Percentiles rank a stretch among this genome's conserved stretches.
These are phyloP conservation scores for Cacatua alba DNA, from an alignment of 2,113 vertebrate genomes.

Conservation along the genomic window DNA sequence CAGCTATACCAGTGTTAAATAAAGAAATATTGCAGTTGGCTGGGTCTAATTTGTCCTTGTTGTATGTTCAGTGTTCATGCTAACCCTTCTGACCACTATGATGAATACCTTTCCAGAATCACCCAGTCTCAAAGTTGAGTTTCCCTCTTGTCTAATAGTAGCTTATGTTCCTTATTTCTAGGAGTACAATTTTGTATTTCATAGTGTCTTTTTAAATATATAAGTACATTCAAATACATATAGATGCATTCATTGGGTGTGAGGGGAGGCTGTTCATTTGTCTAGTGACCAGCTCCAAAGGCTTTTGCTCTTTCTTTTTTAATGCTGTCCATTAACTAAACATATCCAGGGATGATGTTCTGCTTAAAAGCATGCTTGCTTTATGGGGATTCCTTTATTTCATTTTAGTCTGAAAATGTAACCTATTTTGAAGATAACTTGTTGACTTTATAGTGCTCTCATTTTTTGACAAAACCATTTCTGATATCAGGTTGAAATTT, in stretches of 20 bases:
- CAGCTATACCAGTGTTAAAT: neutral
- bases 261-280: neutral
- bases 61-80: neutral
- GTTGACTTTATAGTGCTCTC: neutral
- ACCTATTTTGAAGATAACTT: neutral
- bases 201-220: too few relatives aligned
- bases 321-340: neutral
- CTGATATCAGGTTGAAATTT: neutral
- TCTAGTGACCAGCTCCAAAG: neutral
- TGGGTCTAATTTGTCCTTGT: neutral
- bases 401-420: neutral
- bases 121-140: neutral
- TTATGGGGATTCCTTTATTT: neutral
- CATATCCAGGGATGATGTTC: neutral
- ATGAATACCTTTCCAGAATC: neutral
- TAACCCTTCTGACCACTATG: neutral
- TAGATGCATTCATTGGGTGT: neutral
- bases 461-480: neutral
- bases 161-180: neutral
- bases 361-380: neutral
- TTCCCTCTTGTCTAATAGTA: neutral
- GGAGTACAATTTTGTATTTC: neutral
- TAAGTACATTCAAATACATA: accelerated
- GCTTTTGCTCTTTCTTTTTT: accelerated
- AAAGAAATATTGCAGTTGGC: neutral